Base-by-base conservation (phyloP, 37 sponge, comb jelly and placozoan species). In the Ianthella basta region DNA sequence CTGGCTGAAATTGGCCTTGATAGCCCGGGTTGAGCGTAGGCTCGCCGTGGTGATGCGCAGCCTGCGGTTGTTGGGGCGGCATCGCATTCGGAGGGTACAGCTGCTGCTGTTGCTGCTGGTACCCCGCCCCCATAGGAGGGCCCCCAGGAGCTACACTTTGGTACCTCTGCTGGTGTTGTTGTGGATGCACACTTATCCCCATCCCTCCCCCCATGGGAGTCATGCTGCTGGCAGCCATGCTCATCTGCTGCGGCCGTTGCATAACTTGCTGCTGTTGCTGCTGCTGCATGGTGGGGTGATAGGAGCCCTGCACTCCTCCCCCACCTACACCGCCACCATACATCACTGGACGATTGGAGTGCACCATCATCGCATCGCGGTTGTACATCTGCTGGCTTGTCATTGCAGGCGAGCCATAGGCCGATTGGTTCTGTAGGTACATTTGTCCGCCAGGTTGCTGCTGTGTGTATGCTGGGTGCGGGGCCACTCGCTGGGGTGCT, bases 261-360 rank as follows among this genome's bases (percentile, higher is more conserved):
- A 70, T 8, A 1, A 37, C 15, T 37, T 10, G 12, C 30, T 13
- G 72, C 24, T 68, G 84, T 27, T 68, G 84, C 27, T 40, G 57
- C 27, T 68, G 84, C 72, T 75, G 72, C 35, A 39, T 73, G 5
- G 35, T 16, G 16, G 32, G 56, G 21, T 36, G 84, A 70, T 74
- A 20, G 3, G n/a, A 44, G 33, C 33, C 2, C 84, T 70, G 69
- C 54, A 75, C 27, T 6, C 15, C 29, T 4, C 1, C 18, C n/a
- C 30, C 30, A 63, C 27, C 16, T 33, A 82, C 66, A 18, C 25
- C n/a, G n/a, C n/a, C 50, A 74, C 78, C 6, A 8, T 27, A 36
- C 78, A 74, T 25, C n/a, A n/a, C n/a, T 33, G 36, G 35, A 35
- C 24, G 78, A 10, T 3, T 6, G 6, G 24, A 25, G 5, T 27